Percentiles rank a stretch among this genome's conserved stretches.
These are phyloP conservation scores for Aleiodes sp. DNA, from an alignment of 1,140 invertebrate species.

Conservation along the genomic window DNA sequence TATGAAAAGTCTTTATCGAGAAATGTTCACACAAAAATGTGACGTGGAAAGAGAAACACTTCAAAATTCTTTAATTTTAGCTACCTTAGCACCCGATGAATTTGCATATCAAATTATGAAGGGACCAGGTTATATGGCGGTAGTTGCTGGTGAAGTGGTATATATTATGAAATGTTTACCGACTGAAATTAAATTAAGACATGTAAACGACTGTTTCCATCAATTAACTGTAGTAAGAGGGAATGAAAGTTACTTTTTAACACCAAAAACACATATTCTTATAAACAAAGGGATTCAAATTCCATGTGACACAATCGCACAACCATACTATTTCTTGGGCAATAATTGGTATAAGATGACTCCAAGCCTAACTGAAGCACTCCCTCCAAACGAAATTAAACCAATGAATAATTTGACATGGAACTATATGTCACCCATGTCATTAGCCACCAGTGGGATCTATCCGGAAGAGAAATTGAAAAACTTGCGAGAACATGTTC, in stretches of 20 bases:
- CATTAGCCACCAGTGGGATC: conserved; percentile 19
- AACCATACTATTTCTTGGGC: too few species aligned
- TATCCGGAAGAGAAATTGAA: conserved; percentile 18
- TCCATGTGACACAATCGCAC: too few species aligned
- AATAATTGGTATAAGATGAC: conserved; percentile 3
- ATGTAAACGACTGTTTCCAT: conserved; percentile 16
- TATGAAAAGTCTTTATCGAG: conserved; percentile 27
- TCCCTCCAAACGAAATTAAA: neutral
- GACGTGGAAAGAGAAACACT: conserved; percentile 29
- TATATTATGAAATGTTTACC: conserved; percentile 34
- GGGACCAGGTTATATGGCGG: conserved; percentile 31
- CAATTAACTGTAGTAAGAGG: neutral
- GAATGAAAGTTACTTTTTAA: neutral
- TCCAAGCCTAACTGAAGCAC: neutral
- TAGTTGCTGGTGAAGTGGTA: conserved; percentile 31
- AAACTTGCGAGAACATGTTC: neutral
- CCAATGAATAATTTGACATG: neutral
- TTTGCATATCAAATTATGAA: conserved; percentile 35
- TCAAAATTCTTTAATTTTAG: conserved; percentile 8
- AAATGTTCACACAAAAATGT: conserved; percentile 29
- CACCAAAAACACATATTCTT: too few species aligned
- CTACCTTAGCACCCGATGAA: conserved; percentile 30
- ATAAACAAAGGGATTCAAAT: neutral
- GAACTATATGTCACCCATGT: neutral
- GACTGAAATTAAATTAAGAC: conserved; percentile 1